phyloP scores from a whole-genome alignment of 2,888 invertebrate species.

The Nemoura dubitans region DNA sequence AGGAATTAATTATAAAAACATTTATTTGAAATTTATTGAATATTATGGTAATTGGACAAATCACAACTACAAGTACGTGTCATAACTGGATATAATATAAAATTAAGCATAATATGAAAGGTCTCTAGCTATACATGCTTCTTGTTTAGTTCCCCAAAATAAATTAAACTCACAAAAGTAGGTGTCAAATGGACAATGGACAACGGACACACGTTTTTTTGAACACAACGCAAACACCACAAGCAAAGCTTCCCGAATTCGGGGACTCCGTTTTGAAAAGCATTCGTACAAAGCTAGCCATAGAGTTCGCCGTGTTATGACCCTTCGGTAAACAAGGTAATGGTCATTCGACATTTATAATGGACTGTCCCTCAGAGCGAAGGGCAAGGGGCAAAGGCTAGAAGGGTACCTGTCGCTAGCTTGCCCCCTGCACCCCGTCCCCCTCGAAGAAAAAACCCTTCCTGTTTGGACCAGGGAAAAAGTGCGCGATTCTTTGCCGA shows the following conservation, averaged over 20 bases:
- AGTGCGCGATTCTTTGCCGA: conserved; percentile 4
- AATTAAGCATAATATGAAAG: too few species aligned
- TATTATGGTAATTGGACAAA: too few species aligned
- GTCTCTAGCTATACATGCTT: too few species aligned
- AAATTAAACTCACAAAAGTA: neutral
- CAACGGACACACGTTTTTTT: neutral
- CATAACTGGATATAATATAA: too few species aligned
- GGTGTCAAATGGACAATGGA: neutral
- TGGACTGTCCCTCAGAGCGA: neutral
- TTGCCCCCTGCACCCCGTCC: neutral
- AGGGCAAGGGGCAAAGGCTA: neutral
- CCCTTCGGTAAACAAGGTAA: conserved; percentile 33
- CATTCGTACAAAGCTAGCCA: too few species aligned
- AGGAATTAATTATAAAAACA: too few species aligned
- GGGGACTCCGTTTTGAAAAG: too few species aligned
- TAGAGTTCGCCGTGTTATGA: neutral
- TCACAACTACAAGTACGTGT: too few species aligned
- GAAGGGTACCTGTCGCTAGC: conserved; percentile 28
- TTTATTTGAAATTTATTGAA: too few species aligned
- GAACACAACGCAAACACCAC: too few species aligned
- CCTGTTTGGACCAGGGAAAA: conserved; percentile 21
- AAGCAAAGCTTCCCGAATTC: neutral
- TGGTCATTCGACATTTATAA: conserved; percentile 33
- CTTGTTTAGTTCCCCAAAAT: neutral
- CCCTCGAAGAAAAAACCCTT: conserved; percentile 14